Conservation (phyloP, 2,888 invertebrate species). For the Hemaris fuciformis region DNA sequence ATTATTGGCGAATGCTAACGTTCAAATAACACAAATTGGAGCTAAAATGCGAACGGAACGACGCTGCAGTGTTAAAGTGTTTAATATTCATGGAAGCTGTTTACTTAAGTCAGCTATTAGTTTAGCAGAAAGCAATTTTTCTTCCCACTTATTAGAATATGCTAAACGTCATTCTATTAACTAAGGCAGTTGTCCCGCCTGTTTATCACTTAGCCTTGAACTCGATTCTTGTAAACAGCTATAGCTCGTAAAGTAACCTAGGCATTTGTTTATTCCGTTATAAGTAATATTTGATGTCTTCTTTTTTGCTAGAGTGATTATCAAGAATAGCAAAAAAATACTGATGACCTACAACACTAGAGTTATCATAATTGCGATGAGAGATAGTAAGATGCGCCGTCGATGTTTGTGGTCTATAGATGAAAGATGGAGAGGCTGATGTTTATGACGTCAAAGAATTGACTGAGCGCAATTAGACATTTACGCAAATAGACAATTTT, state of each 20-base stretch:
- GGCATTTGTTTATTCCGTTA: not conserved
- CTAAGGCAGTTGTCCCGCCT: not conserved
- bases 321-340: too few species aligned
- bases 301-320: too few species aligned
- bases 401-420: too few species aligned
- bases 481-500: too few species aligned
- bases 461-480: too few species aligned
- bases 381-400: too few species aligned
- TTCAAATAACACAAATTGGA: not conserved
- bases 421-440: too few species aligned
- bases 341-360: too few species aligned
- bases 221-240: not conserved
- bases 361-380: too few species aligned
- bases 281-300: too few species aligned
- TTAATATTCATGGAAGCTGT: constrained; percentile 8
- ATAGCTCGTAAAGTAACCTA: not conserved
- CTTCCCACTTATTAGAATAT: constrained; percentile 5
- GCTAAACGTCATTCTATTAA: not conserved
- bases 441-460: too few species aligned
- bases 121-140: constrained; percentile 2
- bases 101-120: constrained; percentile 3
- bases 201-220: constrained; percentile 1
- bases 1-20: not conserved
- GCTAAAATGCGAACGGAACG: not conserved
- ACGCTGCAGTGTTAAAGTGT: not conserved